Base-by-base conservation (phyloP, 2,113 vertebrate species). In the Stegastes partitus region DNA sequence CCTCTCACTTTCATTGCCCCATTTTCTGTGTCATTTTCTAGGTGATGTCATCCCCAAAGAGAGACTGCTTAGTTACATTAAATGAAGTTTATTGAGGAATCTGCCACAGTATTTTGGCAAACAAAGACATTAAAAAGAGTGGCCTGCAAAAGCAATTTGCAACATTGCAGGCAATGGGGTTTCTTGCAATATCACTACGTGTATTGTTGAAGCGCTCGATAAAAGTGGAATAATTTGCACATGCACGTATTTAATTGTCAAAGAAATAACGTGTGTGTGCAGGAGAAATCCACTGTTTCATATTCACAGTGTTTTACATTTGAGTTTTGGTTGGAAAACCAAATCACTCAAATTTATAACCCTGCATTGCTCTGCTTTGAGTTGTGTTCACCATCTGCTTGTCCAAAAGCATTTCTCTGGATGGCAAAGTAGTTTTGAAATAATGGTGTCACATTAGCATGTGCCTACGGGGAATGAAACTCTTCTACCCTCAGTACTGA, bases 51-150 rank as follows among this genome's bases (percentile, higher is more conserved):
- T 85, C 61, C 37, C 64, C 70, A 77, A 82, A 89, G 83, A 77
- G 72, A 76, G 84, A 49, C 74, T 68, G 83, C 78, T 70, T 67
- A 77, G 72, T 88, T 84, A 75, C 83, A 88, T 74, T 91, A 82
- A 91, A 83, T 21, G 7, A 63, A 77, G 68, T 92, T 90, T 91
- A 89, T 84, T 77, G 83, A 82, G 74, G 85, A 86, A 89, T 91
- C 81, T 85, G 79, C 82, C 65, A 0, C 84, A 79, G 79, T 54
- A 68, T 70, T 88, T 79, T 70, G 64, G 79, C 84, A 91, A 87
- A 91, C 87, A 90, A 88, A 90, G 74, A 74, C 82, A 83, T 91
- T 83, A 90, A 89, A 88, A 72, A 55, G 67, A 65, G 61, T 9
- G 5, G 71, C 59, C 74, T 84, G 73, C 79, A 66, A 80, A 89